Conservation (phyloP, 2,797 vertebrate genomes). For the Sibirionetta formosa region DNA sequence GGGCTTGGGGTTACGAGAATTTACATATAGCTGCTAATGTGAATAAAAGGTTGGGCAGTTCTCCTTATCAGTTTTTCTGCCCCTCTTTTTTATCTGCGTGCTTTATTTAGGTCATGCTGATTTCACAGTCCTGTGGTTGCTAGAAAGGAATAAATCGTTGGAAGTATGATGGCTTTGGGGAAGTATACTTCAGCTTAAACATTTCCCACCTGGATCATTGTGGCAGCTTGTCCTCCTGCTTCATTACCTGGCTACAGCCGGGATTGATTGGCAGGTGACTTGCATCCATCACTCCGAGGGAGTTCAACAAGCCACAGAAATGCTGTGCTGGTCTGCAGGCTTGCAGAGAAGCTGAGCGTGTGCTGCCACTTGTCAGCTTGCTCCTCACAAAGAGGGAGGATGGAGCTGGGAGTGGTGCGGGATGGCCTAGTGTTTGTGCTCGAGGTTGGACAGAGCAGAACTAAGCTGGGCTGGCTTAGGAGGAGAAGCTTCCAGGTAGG, state of each 20-base stretch:
- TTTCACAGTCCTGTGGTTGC: not conserved
- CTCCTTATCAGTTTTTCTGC: not conserved
- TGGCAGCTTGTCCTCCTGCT: not conserved
- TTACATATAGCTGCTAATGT: not conserved
- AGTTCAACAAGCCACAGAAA: not conserved
- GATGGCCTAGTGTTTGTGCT: not conserved
- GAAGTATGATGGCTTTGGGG: not conserved
- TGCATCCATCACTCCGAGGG: not conserved
- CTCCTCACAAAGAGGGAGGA: not conserved
- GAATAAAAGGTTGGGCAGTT: not conserved
- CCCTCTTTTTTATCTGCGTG: not conserved
- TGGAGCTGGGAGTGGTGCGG: rapidly evolving
- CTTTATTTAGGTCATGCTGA: not conserved
- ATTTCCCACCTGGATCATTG: not conserved
- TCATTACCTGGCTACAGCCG: rapidly evolving
- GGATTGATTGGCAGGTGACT: not conserved
- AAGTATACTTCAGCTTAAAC: not conserved
- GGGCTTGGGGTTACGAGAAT: not conserved
- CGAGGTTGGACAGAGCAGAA: not conserved
- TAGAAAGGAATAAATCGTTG: not conserved
- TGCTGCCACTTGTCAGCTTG: not conserved
- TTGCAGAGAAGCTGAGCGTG: not conserved
- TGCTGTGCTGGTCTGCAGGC: not conserved
- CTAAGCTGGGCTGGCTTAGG: not conserved
- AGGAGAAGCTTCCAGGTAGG: not conserved